Conservation (phyloP, 2,888 invertebrate species). For the Zeuzera pyrina region DNA sequence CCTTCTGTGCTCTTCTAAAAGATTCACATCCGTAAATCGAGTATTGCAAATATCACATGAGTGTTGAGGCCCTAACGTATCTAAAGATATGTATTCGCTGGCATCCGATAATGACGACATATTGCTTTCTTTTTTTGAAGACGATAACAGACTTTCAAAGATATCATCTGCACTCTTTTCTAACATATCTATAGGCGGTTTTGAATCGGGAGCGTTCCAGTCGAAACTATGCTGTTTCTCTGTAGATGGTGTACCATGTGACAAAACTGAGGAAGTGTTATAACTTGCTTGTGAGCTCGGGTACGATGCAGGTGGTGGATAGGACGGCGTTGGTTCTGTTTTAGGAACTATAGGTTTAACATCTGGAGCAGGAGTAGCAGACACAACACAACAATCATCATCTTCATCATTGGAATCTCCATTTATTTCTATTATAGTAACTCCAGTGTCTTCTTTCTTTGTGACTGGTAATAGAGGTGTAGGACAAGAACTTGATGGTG, state of each 20-base stretch:
- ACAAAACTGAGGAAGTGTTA: slow-evolving; percentile 19
- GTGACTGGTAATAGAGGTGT: slow-evolving; percentile 41
- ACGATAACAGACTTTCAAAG: slow-evolving; percentile 58
- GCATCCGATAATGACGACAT: slow-evolving; percentile 40
- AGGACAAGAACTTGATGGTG: slow-evolving; percentile 1
- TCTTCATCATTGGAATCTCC: slow-evolving; percentile 65
- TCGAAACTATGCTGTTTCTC: slow-evolving; percentile 63
- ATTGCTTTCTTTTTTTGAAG: slow-evolving; percentile 49
- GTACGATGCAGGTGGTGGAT: slow-evolving; percentile 31
- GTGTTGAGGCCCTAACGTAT: slow-evolving; percentile 73
- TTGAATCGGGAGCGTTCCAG: slow-evolving; percentile 64
- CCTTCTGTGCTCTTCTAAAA: slow-evolving; percentile 68
- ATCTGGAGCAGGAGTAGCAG: slow-evolving; percentile 57
- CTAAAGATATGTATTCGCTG: slow-evolving; percentile 77
- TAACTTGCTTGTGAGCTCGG: slow-evolving; percentile 32
- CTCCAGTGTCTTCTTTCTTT: slow-evolving; percentile 43
- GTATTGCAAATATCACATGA: slow-evolving; percentile 76
- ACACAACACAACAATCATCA: slow-evolving; percentile 64
- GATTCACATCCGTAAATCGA: slow-evolving; percentile 68
- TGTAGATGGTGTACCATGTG: slow-evolving; percentile 31
- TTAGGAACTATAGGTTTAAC: slow-evolving; percentile 55
- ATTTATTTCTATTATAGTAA: slow-evolving; percentile 61
- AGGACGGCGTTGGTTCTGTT: slow-evolving; percentile 32
- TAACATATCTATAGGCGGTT: slow-evolving; percentile 52
- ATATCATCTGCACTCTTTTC: slow-evolving; percentile 66